Base-by-base conservation (phyloP, 2,797 vertebrate species). In the Hydrolagus colliei region DNA sequence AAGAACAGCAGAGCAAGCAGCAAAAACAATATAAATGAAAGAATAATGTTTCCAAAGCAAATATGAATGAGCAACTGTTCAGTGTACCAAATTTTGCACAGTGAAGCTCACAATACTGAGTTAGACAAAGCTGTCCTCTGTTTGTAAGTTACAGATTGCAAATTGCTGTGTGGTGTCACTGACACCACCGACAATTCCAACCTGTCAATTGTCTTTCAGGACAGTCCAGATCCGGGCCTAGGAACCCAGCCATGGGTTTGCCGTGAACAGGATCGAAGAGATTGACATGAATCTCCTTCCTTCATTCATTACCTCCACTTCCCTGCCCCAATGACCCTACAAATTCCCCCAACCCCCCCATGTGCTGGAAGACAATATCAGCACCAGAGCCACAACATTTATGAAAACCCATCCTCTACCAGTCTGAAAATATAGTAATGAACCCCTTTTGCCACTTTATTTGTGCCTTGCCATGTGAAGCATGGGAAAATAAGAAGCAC, bases 1-100 rank as follows among this genome's bases (percentile, higher is more conserved):
- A 90, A 91, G 94, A 94, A 91, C 92, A 86, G 89, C 89, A 91
- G 91, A 91, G 89, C 85, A 77, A 90, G 91, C 90, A 90, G 16
- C 86, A 88, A 77, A 84, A 84, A 71, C 79, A 84, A 84, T 52
- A 84, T 84, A 84, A 84, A 84, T 84, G 35, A 84, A 84, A 71
- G 62, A 52, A 35, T 35, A 41, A 71, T 68, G 65, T 27, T 65
- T 71, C 27, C 68, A 63, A 84, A 84, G 79, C 79, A 84, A 84
- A 84, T 35, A 84, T 41, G 79, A 84, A 84, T 84, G 65, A 71
- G 18, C 20, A 84, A 84, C 65, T 71, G 65, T 71, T 84, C 79
- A 82, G 63, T 18, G 79, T 41, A 35, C 79, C 79, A 84, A 68
- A 65, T 67, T 35, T 35, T 84, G 27, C 65, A 67, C 27, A 63